phyloP scores from a whole-genome alignment of 53 echinoderm and acorn worm species.

The Echinometra lucunter region DNA sequence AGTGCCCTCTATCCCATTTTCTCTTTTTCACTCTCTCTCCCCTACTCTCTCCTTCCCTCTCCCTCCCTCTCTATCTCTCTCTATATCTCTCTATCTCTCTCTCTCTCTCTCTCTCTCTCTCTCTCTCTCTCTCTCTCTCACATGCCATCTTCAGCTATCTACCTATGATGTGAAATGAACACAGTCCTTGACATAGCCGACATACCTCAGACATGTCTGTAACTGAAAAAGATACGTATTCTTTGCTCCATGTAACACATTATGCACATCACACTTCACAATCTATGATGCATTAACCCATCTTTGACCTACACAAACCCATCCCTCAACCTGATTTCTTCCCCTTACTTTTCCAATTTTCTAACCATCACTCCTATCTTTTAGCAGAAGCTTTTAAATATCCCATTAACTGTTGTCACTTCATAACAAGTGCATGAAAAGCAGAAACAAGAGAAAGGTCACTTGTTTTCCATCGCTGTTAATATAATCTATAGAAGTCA shows the following conservation, averaged over 20 bases:
- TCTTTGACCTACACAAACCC: neutral
- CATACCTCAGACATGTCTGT: conserved; percentile 20
- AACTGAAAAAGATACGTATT: neutral
- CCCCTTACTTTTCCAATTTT: neutral
- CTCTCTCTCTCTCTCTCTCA: neutral
- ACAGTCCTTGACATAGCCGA: neutral
- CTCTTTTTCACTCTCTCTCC: neutral
- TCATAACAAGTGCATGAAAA: neutral
- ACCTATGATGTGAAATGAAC: conserved; percentile 53
- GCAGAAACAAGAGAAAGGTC: neutral
- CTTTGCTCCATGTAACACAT: neutral
- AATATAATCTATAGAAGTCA: neutral
- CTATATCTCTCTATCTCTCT: neutral
- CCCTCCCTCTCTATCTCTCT: neutral
- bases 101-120: neutral
- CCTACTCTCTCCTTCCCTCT: neutral
- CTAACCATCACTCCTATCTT: neutral
- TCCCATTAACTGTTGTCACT: neutral
- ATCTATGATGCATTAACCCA: neutral
- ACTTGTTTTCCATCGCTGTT: neutral
- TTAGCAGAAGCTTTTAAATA: neutral
- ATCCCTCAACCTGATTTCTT: neutral
- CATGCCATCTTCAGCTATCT: conserved; percentile 20
- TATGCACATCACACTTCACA: neutral
- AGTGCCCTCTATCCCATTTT: neutral